These are phyloP conservation scores for Neelides folsomi DNA, from an alignment of 2,888 invertebrate species.

Conservation along the genomic window DNA sequence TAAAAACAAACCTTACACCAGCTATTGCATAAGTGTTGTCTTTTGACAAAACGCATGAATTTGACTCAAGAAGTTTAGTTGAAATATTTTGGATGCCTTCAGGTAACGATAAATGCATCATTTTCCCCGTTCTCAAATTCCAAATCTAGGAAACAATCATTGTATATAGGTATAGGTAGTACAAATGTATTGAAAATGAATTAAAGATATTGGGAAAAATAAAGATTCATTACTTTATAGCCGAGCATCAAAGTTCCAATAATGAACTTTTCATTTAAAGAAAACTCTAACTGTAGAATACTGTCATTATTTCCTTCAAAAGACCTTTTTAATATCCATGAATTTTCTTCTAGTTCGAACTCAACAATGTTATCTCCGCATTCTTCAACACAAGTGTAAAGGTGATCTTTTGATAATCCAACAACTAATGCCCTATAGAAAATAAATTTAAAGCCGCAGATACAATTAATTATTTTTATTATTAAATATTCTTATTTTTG, in stretches of 20 bases:
- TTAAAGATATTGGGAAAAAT: no score
- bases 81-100: conserved; percentile 79
- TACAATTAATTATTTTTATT: background rate
- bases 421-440: conserved; percentile 12
- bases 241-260: conserved; percentile 33
- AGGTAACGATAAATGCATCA: conserved; percentile 24
- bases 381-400: conserved; percentile 19
- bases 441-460: background rate
- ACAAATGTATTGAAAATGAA: no score
- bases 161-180: background rate
- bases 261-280: conserved; percentile 26
- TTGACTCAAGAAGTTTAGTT: conserved; percentile 76
- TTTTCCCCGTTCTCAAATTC: conserved; percentile 36
- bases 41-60: conserved; percentile 82
- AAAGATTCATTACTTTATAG: conserved; percentile 21
- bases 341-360: conserved; percentile 67
- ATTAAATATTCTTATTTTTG: conserved; percentile 1
- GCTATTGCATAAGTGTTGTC: conserved; percentile 84
- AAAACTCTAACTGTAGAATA: conserved; percentile 28
- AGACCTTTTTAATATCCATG: conserved; percentile 37
- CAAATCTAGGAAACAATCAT: conserved; percentile 35
- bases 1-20: conserved; percentile 57
- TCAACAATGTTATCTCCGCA: conserved; percentile 62
- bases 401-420: conserved; percentile 14
- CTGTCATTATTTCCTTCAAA: conserved; percentile 29